Conservation (phyloP, 1,140 invertebrate genomes). For the Apolygus lucorum region DNA sequence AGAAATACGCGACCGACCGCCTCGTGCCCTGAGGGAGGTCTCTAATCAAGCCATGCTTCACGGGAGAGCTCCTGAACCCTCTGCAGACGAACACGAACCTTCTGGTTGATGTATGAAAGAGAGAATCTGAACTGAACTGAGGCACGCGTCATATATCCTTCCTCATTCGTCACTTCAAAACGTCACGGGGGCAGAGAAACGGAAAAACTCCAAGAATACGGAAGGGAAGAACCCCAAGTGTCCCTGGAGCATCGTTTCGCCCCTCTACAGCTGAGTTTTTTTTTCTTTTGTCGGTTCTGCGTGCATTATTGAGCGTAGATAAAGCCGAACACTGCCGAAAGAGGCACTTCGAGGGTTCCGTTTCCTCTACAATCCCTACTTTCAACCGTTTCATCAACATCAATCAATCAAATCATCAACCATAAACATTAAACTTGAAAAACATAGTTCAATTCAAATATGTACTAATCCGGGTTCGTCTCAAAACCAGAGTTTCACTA, state of each 20-base stretch:
- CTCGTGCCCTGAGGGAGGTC: not conserved
- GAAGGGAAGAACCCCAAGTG: not conserved
- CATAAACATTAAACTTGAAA: no score
- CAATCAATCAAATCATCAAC: no score
- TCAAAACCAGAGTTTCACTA: no score
- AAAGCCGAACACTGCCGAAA: not conserved
- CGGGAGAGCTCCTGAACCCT: not conserved
- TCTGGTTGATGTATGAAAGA: not conserved
- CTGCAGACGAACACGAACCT: not conserved
- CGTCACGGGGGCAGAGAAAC: not conserved
- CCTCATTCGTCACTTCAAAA: not conserved
- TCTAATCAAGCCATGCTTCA: not conserved
- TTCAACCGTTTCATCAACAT: no score
- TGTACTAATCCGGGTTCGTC: no score
- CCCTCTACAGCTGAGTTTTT: not conserved
- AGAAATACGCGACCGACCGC: no score
- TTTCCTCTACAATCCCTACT: no score
- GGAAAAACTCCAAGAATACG: not conserved
- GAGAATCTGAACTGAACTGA: not conserved
- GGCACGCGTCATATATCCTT: not conserved
- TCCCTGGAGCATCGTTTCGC: not conserved
- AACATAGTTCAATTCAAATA: no score
- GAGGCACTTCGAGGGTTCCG: no score
- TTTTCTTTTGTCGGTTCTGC: not conserved
- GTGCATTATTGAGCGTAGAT: not conserved